These are phyloP conservation scores for Rafetus swinhoei DNA, from an alignment of 2,113 vertebrate genomes.

Conservation along the genomic window DNA sequence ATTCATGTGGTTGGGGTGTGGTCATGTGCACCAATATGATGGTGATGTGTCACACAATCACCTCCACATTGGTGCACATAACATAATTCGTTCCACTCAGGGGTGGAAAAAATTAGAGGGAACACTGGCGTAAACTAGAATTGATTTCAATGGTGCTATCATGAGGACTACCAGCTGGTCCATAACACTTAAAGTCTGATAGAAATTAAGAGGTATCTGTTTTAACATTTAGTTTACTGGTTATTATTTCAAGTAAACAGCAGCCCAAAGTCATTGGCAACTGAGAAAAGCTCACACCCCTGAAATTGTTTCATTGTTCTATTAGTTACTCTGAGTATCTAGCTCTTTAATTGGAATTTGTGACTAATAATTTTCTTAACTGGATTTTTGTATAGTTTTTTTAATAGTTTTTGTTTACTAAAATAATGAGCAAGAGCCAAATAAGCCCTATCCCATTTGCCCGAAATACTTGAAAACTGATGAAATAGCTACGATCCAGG, in stretches of 20 bases:
- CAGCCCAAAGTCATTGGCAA: neutral
- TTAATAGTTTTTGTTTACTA: neutral
- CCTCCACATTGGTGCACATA: too few species aligned
- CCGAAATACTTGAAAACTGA: fast-evolving
- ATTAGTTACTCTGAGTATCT: neutral
- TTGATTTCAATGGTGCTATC: neutral
- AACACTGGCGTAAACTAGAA: neutral
- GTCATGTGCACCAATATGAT: too few species aligned
- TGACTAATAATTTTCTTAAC: neutral
- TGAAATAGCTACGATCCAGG: neutral
- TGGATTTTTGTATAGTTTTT: neutral
- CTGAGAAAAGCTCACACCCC: neutral
- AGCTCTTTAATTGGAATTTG: fast-evolving
- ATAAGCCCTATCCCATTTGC: neutral
- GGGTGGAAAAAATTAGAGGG: too few species aligned
- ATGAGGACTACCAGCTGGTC: neutral
- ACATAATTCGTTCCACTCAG: too few species aligned
- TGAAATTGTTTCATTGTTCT: neutral
- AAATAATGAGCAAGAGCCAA: neutral
- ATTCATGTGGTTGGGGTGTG: too few species aligned
- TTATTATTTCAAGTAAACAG: neutral
- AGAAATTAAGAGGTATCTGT: neutral
- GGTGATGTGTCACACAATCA: too few species aligned
- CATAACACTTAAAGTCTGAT: neutral
- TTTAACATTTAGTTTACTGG: neutral